These are phyloP conservation scores for Amitus sp. DNA, from an alignment of 2,888 invertebrate species.

Conservation along the genomic window DNA sequence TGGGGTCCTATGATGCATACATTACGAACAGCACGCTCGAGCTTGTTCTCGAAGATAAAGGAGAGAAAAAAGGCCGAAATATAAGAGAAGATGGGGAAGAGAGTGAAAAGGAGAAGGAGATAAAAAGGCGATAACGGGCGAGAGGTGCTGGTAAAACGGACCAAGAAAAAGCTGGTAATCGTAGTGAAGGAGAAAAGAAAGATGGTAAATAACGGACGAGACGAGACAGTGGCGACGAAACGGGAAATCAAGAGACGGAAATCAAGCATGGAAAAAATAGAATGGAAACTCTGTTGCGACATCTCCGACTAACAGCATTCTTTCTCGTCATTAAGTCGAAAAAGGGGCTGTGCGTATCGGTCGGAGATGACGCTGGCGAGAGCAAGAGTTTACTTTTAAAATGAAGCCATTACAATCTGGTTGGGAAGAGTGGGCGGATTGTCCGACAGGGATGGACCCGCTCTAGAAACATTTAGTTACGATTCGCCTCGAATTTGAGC, in stretches of 20 bases:
- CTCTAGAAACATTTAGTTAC: too few species aligned
- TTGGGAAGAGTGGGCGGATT: too few species aligned
- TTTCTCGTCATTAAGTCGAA: constrained; percentile 47
- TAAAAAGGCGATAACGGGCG: constrained; percentile 14
- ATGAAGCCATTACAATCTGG: too few species aligned
- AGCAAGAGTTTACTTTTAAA: too few species aligned
- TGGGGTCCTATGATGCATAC: constrained; percentile 9
- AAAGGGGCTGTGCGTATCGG: constrained; percentile 42
- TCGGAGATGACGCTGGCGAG: constrained; percentile 41
- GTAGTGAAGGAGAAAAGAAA: constrained; percentile 6
- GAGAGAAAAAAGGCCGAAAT: constrained; percentile 8
- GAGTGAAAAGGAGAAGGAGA: constrained; percentile 8
- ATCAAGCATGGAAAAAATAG: constrained; percentile 20
- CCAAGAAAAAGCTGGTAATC: constrained; percentile 17
- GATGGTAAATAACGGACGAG: constrained; percentile 7
- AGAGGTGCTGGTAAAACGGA: background rate
- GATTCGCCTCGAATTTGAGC: too few species aligned
- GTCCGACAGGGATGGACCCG: too few species aligned
- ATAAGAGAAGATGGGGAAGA: constrained; percentile 12
- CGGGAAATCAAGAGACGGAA: constrained; percentile 4
- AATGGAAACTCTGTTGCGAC: constrained; percentile 44
- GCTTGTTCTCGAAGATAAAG: constrained; percentile 14
- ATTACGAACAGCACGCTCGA: constrained; percentile 13
- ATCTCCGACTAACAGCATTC: constrained; percentile 42
- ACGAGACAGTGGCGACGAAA: background rate